phyloP scores from a whole-genome alignment of 2,113 vertebrate genomes.

The Myrmecophaga tridactyla region DNA sequence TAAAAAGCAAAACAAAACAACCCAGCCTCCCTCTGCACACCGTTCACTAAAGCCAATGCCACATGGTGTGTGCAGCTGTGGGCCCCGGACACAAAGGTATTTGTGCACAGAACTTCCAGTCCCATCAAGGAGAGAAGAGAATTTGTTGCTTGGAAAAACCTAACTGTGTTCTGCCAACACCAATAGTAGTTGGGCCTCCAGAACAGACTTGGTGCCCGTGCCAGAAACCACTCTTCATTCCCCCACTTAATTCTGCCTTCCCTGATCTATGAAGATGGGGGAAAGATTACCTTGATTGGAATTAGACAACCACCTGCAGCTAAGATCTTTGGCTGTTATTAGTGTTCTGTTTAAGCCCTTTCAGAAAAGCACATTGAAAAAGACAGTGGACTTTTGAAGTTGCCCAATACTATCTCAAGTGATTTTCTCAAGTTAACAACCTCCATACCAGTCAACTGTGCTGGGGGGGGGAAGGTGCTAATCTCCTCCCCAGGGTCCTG shows the following conservation, averaged over 20 bases:
- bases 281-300: constrained; percentile 81
- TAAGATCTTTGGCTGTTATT: constrained; percentile 79
- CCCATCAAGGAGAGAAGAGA: constrained; percentile 49
- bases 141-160: constrained; percentile 29
- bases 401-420: constrained; percentile 70
- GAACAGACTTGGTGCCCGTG: constrained; percentile 53
- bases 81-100: constrained; percentile 33
- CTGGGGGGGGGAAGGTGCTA: constrained; percentile 57
- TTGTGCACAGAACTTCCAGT: not conserved
- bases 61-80: constrained; percentile 65
- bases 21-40: not conserved
- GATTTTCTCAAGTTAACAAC: constrained; percentile 79
- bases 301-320: constrained; percentile 84
- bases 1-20: not conserved
- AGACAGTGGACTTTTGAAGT: constrained; percentile 79
- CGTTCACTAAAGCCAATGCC: constrained; percentile 37
- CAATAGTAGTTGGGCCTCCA: constrained; percentile 63
- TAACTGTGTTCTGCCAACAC: constrained; percentile 57
- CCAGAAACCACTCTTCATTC: constrained; percentile 62
- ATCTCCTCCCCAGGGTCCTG: constrained; percentile 64
- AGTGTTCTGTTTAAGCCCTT: constrained; percentile 73
- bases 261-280: constrained; percentile 70
- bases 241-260: constrained; percentile 74
- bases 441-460: constrained; percentile 56
- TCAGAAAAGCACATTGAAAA: constrained; percentile 76